phyloP scores from a whole-genome alignment of 2,797 vertebrate species.

The Furcifer pardalis region DNA sequence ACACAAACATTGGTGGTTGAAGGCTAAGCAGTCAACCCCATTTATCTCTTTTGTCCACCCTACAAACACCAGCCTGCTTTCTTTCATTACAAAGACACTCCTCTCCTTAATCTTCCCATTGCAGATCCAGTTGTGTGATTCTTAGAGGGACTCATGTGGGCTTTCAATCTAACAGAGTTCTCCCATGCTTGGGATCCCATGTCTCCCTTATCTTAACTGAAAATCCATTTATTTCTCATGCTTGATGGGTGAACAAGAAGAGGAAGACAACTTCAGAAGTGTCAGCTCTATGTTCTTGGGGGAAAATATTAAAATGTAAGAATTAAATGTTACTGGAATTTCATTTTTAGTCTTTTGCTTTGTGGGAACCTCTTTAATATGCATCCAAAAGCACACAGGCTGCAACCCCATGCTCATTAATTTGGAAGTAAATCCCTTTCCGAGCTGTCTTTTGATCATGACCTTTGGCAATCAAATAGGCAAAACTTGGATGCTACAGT shows the following conservation, averaged over 20 bases:
- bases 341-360: no score
- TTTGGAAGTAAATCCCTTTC: no score
- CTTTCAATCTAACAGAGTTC: no score
- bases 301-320: no score
- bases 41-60: conserved; percentile 23
- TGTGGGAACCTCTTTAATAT: conserved; percentile 4
- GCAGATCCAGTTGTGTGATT: conserved; percentile 12
- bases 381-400: no score
- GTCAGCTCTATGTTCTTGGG: no score
- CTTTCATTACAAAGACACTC: not conserved
- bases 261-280: no score
- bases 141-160: not conserved
- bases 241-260: not conserved
- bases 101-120: not conserved
- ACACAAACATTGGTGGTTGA: conserved; percentile 11
- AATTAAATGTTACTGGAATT: no score
- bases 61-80: not conserved
- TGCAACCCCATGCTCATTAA: not conserved
- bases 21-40: not conserved
- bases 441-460: no score
- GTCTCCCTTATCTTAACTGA: not conserved
- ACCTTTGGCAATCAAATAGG: no score
- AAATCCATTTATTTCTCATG: not conserved
- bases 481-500: not conserved
- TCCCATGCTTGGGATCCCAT: not conserved